Base-by-base conservation (phyloP, 2,888 invertebrate species). In the Sarcophaga subvicina region DNA sequence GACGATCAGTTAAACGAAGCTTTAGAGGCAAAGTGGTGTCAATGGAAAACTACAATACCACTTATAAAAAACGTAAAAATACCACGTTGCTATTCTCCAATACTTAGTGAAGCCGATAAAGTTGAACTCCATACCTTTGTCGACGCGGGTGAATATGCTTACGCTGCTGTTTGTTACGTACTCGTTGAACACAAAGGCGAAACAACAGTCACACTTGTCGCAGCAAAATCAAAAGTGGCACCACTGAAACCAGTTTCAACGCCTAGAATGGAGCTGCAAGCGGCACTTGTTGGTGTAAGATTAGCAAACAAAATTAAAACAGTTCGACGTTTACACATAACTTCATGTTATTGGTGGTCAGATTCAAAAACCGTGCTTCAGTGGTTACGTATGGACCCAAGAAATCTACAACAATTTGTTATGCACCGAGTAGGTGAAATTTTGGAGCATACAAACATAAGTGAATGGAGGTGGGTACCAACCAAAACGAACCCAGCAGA, bases 381-480 rank as follows among this genome's bases (percentile, higher is more conserved):
- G 49, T 49, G 88, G 80, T 45, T 85, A n/a, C 69, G 72, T 12
- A 83, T 85, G 80, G 85, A 88, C 60, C 83, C 84, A 10, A 49
- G 49, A 14, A 49, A 49, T 3, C 14, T 49, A 14, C 84, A 87
- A 49, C 80, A 86, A 14, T 86, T 76, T 63, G 82, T 87, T 3
- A 84, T 87, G 80, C 66, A 70, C 20, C 75, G 87, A 4, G 82
- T 49, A n/a, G 85, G 82, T 0, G 87, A 88, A 72, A 69, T 88
- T 37, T 45, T 85, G 17, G 88, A 89, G 47, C 60, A 64, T n/a
- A 75, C 84, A 6, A 87, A 85, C 20, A 10, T 73, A 11, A 67
- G 1, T 6, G 71, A 88, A 49, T 88, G 88, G 86, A 85, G 27
- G 12, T 88, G 86, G 80, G 76, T 87, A 45, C 85, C 86, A 6